These are phyloP conservation scores for Drosophila bifasciata DNA, from an alignment of 1,140 invertebrate genomes.

Conservation along the genomic window DNA sequence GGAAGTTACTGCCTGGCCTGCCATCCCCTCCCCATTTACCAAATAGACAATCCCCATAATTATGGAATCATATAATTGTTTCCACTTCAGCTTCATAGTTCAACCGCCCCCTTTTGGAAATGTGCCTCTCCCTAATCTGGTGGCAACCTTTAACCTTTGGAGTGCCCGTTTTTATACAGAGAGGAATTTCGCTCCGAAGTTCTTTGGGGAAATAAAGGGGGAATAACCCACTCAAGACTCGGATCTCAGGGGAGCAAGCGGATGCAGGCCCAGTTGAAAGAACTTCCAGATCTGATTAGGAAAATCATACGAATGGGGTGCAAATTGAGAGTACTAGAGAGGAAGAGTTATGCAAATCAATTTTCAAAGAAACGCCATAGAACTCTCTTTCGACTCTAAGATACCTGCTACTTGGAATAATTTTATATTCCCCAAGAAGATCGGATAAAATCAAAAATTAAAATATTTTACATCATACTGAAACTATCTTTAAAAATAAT, in stretches of 20 bases:
- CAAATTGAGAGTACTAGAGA: constrained; percentile 19
- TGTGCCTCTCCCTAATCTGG: constrained; percentile 37
- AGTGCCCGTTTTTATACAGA: background rate
- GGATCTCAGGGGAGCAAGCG: constrained; percentile 23
- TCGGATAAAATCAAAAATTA: no score
- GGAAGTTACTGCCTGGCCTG: constrained; percentile 55
- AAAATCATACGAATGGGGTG: constrained; percentile 37
- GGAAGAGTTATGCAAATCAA: background rate
- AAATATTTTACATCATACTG: no score
- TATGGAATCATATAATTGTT: constrained; percentile 72
- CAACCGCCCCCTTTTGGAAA: constrained; percentile 13
- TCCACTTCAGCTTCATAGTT: constrained; percentile 41
- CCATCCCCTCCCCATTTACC: constrained; percentile 7
- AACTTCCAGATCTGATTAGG: constrained; percentile 47
- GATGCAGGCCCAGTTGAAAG: constrained; percentile 34
- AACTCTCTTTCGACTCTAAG: no score
- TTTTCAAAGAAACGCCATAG: constrained; percentile 4
- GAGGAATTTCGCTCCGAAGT: constrained; percentile 18
- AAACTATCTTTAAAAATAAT: no score
- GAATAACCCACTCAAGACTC: constrained; percentile 30
- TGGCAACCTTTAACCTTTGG: constrained; percentile 32
- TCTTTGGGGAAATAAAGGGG: constrained; percentile 51
- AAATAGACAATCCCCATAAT: constrained; percentile 41
- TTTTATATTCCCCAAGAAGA: no score
- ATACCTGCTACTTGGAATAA: no score